Evolutionary conservation across 2,113 vertebrate genomes (phyloP).

Genomic region (cat (Felis catus)): F.catus_Fca126_mat1.0 CM031419.1:97591501-97592000

Average conservation of each 20-base stretch:
- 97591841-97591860: neutral
- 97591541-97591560: neutral
- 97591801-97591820: neutral
- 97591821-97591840: neutral
- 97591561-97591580: conserved; percentile 16
- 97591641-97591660: conserved; percentile 26
- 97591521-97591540: neutral
- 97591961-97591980: neutral
- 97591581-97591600: neutral
- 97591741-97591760: neutral
- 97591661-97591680: conserved; percentile 38
- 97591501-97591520: neutral
- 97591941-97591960: neutral
- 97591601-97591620: neutral
- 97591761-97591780: conserved; percentile 5
- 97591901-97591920: neutral
- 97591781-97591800: neutral
- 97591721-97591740: conserved; percentile 22
- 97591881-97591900: neutral
- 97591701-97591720: conserved; percentile 34
- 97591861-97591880: conserved; percentile 1
- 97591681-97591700: conserved; percentile 55
- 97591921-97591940: neutral
- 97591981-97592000: neutral
- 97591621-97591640: conserved; percentile 19